A percentile compares a stretch with the other conserved stretches of the same genome.
phyloP scores from a whole-genome alignment of 2,888 invertebrate genomes.

The Andrena hattorfiana region DNA sequence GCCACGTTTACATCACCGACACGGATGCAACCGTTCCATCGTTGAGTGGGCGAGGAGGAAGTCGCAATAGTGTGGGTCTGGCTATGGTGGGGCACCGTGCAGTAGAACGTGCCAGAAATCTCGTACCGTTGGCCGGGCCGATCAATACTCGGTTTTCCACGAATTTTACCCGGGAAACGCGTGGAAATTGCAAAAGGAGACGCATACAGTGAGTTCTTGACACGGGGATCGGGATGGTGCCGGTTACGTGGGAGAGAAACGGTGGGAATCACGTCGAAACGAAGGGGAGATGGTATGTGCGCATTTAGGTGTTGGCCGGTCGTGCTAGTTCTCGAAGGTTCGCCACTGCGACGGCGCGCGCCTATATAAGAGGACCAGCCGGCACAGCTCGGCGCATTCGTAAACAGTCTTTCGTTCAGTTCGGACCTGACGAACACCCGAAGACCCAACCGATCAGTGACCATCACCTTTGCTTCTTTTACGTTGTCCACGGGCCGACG shows the following conservation, averaged over 20 bases:
- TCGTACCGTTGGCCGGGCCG: constrained; percentile 69
- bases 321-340: constrained; percentile 72
- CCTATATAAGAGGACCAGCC: constrained; percentile 79
- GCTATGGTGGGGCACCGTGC: constrained; percentile 60
- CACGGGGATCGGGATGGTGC: background rate
- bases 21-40: constrained; percentile 15
- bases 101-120: constrained; percentile 82
- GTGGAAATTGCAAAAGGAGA: background rate
- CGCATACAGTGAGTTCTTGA: background rate
- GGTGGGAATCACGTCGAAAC: constrained; percentile 12
- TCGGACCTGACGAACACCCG: constrained; percentile 75
- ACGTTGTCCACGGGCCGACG: constrained; percentile 72
- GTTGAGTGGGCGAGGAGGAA: background rate
- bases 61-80: constrained; percentile 42
- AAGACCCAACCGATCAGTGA: constrained; percentile 69
- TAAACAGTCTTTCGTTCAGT: constrained; percentile 78
- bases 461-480: constrained; percentile 65
- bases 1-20: constrained; percentile 37
- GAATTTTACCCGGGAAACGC: constrained; percentile 20
- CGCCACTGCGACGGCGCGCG: constrained; percentile 73
- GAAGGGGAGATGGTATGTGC: constrained; percentile 30
- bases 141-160: constrained; percentile 78
- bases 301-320: constrained; percentile 56
- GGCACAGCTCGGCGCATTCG: constrained; percentile 79
- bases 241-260: rapidly evolving